Evolutionary conservation across 2,797 vertebrate species (phyloP).

Genomic region (Champsocephalus esox): DNA sequence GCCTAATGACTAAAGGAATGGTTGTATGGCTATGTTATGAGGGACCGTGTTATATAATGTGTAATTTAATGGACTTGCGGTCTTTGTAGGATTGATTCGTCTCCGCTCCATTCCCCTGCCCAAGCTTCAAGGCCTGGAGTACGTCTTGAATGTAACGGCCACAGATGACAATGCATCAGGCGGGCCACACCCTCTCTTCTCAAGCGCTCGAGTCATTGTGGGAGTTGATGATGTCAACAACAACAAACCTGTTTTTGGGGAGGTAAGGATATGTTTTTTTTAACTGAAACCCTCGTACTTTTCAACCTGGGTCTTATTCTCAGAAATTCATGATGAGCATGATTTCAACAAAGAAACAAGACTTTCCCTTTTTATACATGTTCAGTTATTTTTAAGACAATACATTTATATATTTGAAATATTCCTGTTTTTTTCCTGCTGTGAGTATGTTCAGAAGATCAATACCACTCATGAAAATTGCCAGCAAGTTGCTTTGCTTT

Average conservation of each 20-base stretch:
- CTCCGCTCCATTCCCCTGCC: slow-evolving; percentile 89
- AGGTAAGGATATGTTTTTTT: slow-evolving; percentile 76
- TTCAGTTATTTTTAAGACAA: background rate
- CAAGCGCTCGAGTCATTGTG: slow-evolving; percentile 87
- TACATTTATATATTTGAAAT: background rate
- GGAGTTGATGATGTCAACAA: slow-evolving; percentile 92
- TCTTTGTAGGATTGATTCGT: slow-evolving; percentile 87
- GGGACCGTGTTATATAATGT: slow-evolving; percentile 34
- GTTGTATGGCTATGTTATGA: slow-evolving; percentile 30
- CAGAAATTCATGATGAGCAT: background rate
- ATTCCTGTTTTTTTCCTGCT: background rate
- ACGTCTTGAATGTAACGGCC: slow-evolving; percentile 88
- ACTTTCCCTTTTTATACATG: background rate
- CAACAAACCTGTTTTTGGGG: slow-evolving; percentile 92
- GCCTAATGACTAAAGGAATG: slow-evolving; percentile 61
- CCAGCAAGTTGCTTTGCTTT: background rate
- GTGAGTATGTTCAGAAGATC: background rate
- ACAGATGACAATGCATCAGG: slow-evolving; percentile 91
- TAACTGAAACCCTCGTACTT: background rate
- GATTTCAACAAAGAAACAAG: background rate
- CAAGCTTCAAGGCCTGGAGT: slow-evolving; percentile 90
- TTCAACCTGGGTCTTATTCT: background rate
- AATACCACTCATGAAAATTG: background rate
- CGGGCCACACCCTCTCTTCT: slow-evolving; percentile 85
- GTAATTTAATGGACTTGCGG: slow-evolving; percentile 48